These are phyloP conservation scores for Andrena bicolor DNA, from an alignment of 2,888 invertebrate genomes.

Conservation along the genomic window DNA sequence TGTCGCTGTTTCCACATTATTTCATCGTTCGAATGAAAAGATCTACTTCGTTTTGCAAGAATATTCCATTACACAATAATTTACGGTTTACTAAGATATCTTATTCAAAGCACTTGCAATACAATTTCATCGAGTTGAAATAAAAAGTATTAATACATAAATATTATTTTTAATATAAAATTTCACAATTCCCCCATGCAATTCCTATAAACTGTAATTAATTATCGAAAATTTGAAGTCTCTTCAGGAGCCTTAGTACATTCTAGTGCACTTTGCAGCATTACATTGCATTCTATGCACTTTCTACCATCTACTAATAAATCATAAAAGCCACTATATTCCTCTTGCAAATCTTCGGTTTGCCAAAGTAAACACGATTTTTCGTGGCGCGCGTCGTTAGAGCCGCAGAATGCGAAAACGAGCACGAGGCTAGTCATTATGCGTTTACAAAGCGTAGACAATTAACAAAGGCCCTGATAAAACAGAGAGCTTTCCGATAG, in stretches of 20 bases:
- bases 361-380: neutral
- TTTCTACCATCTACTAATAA: neutral
- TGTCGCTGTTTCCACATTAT: too few relatives aligned
- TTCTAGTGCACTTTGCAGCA: neutral
- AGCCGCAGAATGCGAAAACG: neutral
- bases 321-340: too few relatives aligned
- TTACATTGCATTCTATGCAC: neutral
- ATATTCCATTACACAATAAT: too few relatives aligned
- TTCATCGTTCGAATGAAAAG: too few relatives aligned
- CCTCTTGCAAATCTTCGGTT: neutral
- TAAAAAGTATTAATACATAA: neutral
- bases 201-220: neutral
- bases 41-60: too few relatives aligned
- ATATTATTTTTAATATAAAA: neutral
- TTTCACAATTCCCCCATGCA: neutral
- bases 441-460: neutral
- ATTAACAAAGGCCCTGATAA: conserved; percentile 14
- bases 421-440: neutral
- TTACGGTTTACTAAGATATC: too few relatives aligned
- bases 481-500: neutral
- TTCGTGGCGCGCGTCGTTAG: neutral
- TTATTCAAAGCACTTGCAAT: too few relatives aligned
- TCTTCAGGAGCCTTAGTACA: neutral
- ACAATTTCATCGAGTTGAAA: too few relatives aligned
- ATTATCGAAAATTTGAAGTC: neutral